Evolutionary conservation across 2,888 invertebrate species (phyloP).

Genomic region (Syrista parreyssii): DNA sequence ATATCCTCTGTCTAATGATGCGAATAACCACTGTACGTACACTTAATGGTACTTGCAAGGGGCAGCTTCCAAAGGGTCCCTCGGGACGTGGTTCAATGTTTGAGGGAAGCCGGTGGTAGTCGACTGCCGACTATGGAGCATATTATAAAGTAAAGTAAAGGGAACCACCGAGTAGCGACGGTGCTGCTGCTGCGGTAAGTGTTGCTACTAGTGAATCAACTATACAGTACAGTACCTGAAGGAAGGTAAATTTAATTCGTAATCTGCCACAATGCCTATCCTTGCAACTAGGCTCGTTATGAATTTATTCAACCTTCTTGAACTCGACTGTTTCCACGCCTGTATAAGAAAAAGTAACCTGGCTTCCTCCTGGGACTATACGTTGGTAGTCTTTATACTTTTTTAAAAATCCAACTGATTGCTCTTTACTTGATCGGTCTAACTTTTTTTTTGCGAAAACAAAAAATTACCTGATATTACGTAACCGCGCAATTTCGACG

Average conservation of each 20-base stretch:
- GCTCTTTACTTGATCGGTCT: background rate
- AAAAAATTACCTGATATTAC: background rate
- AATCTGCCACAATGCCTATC: constrained; percentile 46
- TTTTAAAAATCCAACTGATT: background rate
- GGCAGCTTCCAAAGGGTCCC: constrained; percentile 27
- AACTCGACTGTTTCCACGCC: background rate
- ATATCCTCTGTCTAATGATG: constrained; percentile 7
- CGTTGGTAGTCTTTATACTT: background rate
- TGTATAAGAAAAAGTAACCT: background rate
- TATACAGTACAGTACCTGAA: constrained; percentile 13
- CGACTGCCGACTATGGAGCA: constrained; percentile 39
- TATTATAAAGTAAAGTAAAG: constrained; percentile 48
- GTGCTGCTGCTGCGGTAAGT: background rate
- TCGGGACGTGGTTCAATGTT: constrained; percentile 1
- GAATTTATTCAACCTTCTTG: constrained; percentile 40
- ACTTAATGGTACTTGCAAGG: constrained; percentile 15
- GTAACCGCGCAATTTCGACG: background rate
- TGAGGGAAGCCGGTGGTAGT: background rate
- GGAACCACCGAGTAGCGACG: constrained; percentile 9
- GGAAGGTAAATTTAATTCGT: constrained; percentile 52
- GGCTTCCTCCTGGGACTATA: background rate
- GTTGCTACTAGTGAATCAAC: background rate
- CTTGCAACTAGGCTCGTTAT: constrained; percentile 42
- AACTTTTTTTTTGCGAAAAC: background rate
- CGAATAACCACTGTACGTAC: constrained; percentile 17